Evolutionary conservation across 1,140 invertebrate genomes (phyloP), one percentile per base, ranked within the genome.

Genomic region (Cyclina sinensis): DNA sequence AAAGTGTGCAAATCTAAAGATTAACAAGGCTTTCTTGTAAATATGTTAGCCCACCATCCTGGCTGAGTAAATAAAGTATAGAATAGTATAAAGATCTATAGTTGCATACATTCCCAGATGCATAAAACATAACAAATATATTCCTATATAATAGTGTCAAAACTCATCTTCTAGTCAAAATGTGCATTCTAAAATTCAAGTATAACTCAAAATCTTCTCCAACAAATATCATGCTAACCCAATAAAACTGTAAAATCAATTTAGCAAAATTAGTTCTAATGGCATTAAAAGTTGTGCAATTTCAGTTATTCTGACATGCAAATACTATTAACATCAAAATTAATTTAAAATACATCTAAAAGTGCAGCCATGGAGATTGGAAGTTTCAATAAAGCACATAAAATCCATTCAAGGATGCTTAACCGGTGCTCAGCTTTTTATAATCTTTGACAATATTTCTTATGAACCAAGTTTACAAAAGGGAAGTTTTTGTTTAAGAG

Each of bases 161-260:
- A 24, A 37, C 24, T 70, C 65, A 37, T 54, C 1, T 12, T 78
- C 74, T 78, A 78, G 30, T 32, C 1, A 51, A 51, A 51, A 5
- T 54, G 74, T 78, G 74, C 74, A 78, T 78, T 78, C 74, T 78
- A 78, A 54, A 35, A 48, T 48, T 21, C 18, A 76, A 39, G 37
- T 32, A 35, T 51, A 78, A 78, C 24, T 35, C 16, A 78, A 78
- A 78, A 35, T 32, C 12, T 2, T 51, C 27, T 32, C 18, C 48
- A 54, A 70, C 7, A 37, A 43, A 3, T 54, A 30, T 54, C 74
- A 78, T 78, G 74, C 74, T 78, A 78, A 54, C 30, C 74, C 27
- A 78, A 54, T 78, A 78, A 74, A 78, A 70, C 59, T 70, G 65
- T 37, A 16, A 70, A 70, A 35, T 70, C 32, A 70, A 27, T 57